phyloP scores from a whole-genome alignment of 2,113 vertebrate species.

The Zapornia atra region DNA sequence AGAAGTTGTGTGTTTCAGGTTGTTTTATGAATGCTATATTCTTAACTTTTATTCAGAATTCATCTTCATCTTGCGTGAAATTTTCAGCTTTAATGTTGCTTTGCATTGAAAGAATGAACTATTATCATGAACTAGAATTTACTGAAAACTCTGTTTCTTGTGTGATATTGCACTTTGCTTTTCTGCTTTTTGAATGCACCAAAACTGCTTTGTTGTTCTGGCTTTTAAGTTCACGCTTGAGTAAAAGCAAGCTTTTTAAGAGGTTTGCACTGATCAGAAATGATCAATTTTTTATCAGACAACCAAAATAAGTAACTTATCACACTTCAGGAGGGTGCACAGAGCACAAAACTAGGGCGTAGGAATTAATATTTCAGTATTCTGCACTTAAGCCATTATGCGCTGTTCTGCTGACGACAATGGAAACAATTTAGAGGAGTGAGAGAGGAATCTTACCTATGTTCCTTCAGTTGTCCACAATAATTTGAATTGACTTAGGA shows the following conservation, averaged over 20 bases:
- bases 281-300: constrained; percentile 76
- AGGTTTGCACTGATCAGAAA: constrained; percentile 52
- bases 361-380: constrained; percentile 73
- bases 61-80: not conserved
- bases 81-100: not conserved
- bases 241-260: constrained; percentile 59
- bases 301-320: constrained; percentile 65
- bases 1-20: not conserved
- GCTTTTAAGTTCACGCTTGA: constrained; percentile 47
- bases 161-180: not conserved
- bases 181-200: constrained; percentile 7
- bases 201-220: not conserved
- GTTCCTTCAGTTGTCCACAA: not conserved
- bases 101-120: constrained; percentile 11
- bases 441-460: not conserved
- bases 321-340: constrained; percentile 4
- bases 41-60: not conserved
- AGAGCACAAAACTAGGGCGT: constrained; percentile 53
- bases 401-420: not conserved
- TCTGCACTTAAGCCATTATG: constrained; percentile 15
- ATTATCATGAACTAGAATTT: constrained; percentile 1
- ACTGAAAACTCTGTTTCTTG: constrained; percentile 42
- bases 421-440: not conserved
- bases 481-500: not conserved
- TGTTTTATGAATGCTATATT: not conserved